Percentiles rank a stretch among this genome's conserved stretches.
Evolutionary conservation across 2,113 vertebrate genomes (phyloP).

Genomic region (Lagenorhynchus albirostris): DNA sequence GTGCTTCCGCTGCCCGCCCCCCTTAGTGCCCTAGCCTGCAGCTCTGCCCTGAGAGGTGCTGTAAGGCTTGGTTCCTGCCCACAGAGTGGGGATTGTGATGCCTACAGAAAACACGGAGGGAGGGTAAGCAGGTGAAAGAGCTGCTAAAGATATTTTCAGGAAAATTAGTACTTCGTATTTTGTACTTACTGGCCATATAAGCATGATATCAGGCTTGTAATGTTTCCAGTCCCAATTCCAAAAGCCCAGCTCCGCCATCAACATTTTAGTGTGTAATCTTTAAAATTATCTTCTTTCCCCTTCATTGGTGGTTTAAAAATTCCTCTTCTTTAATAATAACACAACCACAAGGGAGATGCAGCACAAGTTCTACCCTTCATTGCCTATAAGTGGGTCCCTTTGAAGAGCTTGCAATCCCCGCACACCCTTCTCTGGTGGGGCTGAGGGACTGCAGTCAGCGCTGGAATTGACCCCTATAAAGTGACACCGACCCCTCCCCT

Average conservation of each 20-base stretch:
- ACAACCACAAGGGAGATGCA: neutral
- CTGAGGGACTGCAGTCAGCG: neutral
- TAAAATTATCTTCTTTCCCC: slow-evolving; percentile 23
- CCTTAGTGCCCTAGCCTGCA: neutral
- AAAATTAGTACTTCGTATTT: neutral
- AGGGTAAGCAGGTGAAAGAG: neutral
- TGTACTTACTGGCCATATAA: neutral
- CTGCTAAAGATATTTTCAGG: neutral
- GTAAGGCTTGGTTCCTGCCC: neutral
- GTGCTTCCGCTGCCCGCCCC: neutral
- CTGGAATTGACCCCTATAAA: neutral
- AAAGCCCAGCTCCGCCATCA: slow-evolving; percentile 1
- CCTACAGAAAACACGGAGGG: neutral
- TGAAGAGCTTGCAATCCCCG: neutral
- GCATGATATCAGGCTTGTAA: neutral
- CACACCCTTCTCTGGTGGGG: neutral
- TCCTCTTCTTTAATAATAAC: slow-evolving; percentile 18
- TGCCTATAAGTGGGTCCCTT: neutral
- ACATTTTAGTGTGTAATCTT: slow-evolving; percentile 22
- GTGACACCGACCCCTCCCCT: neutral
- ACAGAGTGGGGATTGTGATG: neutral
- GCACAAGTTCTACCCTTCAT: neutral
- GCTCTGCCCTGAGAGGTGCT: neutral
- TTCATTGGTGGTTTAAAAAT: slow-evolving; percentile 43
- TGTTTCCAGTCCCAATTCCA: neutral